phyloP scores from a whole-genome alignment of 2,888 invertebrate species.

The Pimpla rufipes region DNA sequence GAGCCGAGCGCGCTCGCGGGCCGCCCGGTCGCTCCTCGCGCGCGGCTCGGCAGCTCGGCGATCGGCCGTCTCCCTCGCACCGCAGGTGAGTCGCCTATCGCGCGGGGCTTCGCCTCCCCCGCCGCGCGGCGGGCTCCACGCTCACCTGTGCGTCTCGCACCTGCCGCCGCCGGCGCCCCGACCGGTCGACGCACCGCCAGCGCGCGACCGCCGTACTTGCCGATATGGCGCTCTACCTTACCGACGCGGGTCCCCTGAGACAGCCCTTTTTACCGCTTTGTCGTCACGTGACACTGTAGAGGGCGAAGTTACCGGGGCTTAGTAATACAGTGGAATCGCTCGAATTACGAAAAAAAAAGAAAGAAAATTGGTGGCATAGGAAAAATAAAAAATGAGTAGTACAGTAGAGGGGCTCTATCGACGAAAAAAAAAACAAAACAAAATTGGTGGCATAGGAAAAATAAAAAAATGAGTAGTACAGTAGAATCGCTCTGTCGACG shows the following conservation, averaged over 20 bases:
- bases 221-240: constrained; percentile 17
- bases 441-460: too few species aligned
- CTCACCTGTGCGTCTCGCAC: constrained; percentile 61
- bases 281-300: neutral
- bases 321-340: constrained; percentile 38
- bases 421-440: too few species aligned
- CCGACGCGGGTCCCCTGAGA: constrained; percentile 15
- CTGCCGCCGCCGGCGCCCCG: constrained; percentile 58
- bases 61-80: constrained; percentile 20
- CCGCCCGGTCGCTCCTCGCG: constrained; percentile 60
- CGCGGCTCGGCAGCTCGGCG: constrained; percentile 62
- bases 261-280: neutral
- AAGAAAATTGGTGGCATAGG: too few species aligned
- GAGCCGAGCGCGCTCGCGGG: constrained; percentile 67
- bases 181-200: constrained; percentile 45
- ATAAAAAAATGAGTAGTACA: too few species aligned
- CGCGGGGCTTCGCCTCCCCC: constrained; percentile 25
- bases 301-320: constrained; percentile 25
- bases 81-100: neutral
- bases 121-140: constrained; percentile 16
- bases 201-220: neutral
- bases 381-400: too few species aligned
- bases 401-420: too few species aligned
- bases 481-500: too few species aligned
- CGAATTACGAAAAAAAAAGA: neutral